These are phyloP conservation scores for Hepsetus odoe DNA, from an alignment of 2,113 vertebrate species.

Conservation along the genomic window DNA sequence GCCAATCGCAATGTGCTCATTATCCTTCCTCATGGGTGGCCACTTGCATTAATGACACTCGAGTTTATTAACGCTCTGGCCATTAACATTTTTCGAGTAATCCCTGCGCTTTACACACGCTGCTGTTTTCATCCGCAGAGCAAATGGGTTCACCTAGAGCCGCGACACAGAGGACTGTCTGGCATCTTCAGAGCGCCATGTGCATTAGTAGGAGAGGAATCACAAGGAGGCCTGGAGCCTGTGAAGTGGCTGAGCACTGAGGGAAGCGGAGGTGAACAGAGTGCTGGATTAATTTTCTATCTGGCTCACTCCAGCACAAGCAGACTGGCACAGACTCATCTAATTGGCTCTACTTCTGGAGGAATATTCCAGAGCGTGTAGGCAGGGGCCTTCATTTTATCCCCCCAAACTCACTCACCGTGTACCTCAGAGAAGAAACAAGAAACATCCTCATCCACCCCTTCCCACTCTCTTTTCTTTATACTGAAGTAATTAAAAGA, in stretches of 20 bases:
- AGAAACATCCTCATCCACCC: background rate
- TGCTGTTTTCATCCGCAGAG: slow-evolving; percentile 11
- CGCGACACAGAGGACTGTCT: background rate
- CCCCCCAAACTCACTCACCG: background rate
- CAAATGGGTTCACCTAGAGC: slow-evolving; percentile 27
- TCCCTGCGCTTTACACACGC: slow-evolving; percentile 11
- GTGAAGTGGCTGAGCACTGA: slow-evolving; percentile 4
- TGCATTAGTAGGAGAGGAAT: slow-evolving; percentile 13
- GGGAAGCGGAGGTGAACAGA: slow-evolving; percentile 8
- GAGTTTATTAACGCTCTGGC: slow-evolving; percentile 26
- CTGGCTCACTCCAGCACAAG: background rate
- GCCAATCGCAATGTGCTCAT: slow-evolving; percentile 37
- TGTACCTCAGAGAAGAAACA: background rate
- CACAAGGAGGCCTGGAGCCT: background rate
- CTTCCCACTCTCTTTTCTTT: background rate
- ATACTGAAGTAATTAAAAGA: slow-evolving; percentile 5
- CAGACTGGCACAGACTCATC: slow-evolving; percentile 11
- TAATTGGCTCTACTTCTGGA: slow-evolving; percentile 40
- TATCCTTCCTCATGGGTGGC: slow-evolving; percentile 32
- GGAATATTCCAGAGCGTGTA: slow-evolving; percentile 16
- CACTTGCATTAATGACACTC: slow-evolving; percentile 25
- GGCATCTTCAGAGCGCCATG: background rate
- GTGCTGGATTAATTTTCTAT: slow-evolving; percentile 22
- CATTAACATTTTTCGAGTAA: slow-evolving; percentile 20
- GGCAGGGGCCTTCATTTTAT: background rate